These are phyloP conservation scores for Hypotaenidia okinawae DNA, from an alignment of 2,797 vertebrate genomes.

Conservation along the genomic window DNA sequence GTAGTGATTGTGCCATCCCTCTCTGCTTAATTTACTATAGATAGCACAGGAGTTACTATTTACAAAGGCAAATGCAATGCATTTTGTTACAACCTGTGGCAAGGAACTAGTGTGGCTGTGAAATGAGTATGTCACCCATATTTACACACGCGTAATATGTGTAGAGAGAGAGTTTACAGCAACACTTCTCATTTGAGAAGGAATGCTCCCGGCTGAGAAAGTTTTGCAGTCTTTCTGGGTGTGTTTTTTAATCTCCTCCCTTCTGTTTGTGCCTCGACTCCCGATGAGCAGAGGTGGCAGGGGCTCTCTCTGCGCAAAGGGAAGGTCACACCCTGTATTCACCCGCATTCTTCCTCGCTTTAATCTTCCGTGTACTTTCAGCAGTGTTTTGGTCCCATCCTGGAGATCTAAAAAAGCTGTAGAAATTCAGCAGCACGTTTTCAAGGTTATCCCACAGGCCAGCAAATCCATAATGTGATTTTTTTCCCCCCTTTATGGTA, in stretches of 20 bases:
- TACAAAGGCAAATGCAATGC: not conserved
- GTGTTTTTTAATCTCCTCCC: not conserved
- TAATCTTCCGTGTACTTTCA: slow-evolving; percentile 56
- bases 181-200: not conserved
- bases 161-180: not conserved
- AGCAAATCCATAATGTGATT: slow-evolving; percentile 60
- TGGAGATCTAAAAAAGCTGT: slow-evolving; percentile 23
- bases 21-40: not conserved
- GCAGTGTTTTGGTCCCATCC: slow-evolving; percentile 47
- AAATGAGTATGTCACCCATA: not conserved
- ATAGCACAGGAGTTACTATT: not conserved
- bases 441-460: slow-evolving; percentile 69
- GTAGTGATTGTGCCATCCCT: not conserved
- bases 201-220: not conserved
- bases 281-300: not conserved
- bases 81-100: not conserved
- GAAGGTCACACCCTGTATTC: slow-evolving; percentile 49
- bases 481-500: slow-evolving; percentile 47
- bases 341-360: not conserved
- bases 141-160: not conserved
- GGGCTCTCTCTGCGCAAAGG: slow-evolving; percentile 47
- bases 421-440: slow-evolving; percentile 60
- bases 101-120: not conserved
- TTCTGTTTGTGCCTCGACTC: slow-evolving; percentile 44
- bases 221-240: not conserved